A percentile compares a stretch with the other conserved stretches of the same genome.
Evolutionary conservation across 1,140 invertebrate species (phyloP).

Genomic region (Semibalanus balanoides): DNA sequence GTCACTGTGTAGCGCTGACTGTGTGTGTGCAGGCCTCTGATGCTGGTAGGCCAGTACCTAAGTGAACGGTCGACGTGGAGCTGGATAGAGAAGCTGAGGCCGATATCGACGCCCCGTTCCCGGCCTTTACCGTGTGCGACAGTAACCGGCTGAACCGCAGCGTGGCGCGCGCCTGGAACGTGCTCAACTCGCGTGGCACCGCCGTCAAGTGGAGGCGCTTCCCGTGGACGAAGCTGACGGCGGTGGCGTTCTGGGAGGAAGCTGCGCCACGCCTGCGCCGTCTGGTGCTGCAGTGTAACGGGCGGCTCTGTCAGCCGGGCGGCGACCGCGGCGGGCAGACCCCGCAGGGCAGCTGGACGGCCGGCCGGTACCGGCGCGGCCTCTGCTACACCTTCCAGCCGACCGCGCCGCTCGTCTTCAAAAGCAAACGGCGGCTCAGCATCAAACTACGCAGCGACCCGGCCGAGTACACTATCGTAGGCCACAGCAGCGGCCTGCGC

Average conservation of each 20-base stretch:
- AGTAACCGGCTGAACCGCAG: neutral
- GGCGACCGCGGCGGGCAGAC: neutral
- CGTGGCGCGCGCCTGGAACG: neutral
- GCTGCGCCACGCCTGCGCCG: neutral
- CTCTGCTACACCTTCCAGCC: neutral
- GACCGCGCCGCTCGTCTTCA: neutral
- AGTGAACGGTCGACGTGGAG: neutral
- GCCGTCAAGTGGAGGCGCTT: neutral
- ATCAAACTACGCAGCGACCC: neutral
- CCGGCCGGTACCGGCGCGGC: neutral
- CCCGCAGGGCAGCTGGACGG: neutral
- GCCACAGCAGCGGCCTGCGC: neutral
- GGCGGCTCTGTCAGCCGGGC: neutral
- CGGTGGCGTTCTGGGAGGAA: neutral
- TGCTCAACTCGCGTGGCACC: neutral
- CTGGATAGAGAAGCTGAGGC: neutral
- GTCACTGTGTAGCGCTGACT: too few relatives aligned
- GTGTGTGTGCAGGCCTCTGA: too few relatives aligned
- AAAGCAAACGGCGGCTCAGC: neutral
- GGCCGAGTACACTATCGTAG: neutral
- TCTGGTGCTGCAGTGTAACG: neutral
- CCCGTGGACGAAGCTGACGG: neutral
- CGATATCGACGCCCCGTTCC: neutral
- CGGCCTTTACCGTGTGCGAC: neutral
- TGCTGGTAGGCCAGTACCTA: too few relatives aligned